Evolutionary conservation across 2,113 vertebrate species (phyloP), one percentile per base, ranked within the genome.

Genomic region (Phoxinus phoxinus): DNA sequence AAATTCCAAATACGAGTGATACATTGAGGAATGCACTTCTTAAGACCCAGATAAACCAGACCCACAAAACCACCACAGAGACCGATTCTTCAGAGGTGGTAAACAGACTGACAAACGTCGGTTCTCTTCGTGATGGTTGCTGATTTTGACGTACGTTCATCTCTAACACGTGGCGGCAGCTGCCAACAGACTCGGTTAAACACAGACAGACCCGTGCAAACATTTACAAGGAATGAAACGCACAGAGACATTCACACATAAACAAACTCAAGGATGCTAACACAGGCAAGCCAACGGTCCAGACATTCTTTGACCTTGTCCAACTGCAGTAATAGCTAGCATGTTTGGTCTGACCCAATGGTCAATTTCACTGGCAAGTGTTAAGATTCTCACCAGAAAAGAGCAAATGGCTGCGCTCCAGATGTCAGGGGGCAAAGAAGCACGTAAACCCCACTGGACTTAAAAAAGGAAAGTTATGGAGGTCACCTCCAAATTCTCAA

Each of bases 1-100:
- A 93, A 86, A 94, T 93, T 94, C 92, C 85, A 56, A 85, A 85
- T 2, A 12, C 48, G 63, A 80, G 87, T 93, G 93, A 89, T 87
- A 93, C 88, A 87, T 83, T 69, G 58, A 88, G 37, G 48, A 85
- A 87, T 83, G 81, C 44, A 75, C 72, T 35, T 79, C 41, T 72
- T 46, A 44, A 88, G 72, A 88, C 82, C 84, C 86, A 84, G 84
- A 65, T 85, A 84, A 53, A 85, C 48, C 80, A 51, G 21, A 44
- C 69, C 53, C 41, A 65, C 63, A 81, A 87, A 82, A 46, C 71
- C 85, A 76, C 80, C 61, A 74, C 58, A 82, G 71, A 86, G 75
- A 81, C 19, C 72, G 13, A 74, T 58, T 77, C 59, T 85, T 84
- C 71, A 77, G 48, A 21, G 77, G 23, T 77, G 17, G 72, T 78